These are phyloP conservation scores for Keiferia lycopersicella DNA, from an alignment of 2,888 invertebrate species.

Conservation along the genomic window DNA sequence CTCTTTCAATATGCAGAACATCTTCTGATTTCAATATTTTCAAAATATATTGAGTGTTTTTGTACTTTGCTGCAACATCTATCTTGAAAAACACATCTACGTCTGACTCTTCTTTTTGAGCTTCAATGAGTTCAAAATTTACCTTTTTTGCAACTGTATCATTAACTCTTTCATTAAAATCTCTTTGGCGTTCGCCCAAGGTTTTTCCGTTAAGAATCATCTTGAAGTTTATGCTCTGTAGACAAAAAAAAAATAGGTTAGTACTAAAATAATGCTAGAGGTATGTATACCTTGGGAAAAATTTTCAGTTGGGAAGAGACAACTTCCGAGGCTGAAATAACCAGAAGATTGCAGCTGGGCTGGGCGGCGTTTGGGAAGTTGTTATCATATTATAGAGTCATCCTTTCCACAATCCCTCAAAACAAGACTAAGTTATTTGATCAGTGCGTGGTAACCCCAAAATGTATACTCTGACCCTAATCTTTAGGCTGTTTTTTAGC, in stretches of 20 bases:
- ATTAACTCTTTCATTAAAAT: slow-evolving; percentile 50
- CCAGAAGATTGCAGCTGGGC: no score
- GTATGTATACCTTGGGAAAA: no score
- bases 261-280: neutral
- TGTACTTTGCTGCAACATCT: slow-evolving; percentile 57
- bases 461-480: no score
- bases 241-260: no score
- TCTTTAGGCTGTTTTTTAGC: no score
- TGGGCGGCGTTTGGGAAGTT: no score
- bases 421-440: no score
- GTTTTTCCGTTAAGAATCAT: slow-evolving; percentile 42
- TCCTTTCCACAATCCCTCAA: no score
- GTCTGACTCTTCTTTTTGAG: slow-evolving; percentile 45
- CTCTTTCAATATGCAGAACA: slow-evolving; percentile 53
- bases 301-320: no score
- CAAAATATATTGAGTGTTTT: slow-evolving; percentile 53
- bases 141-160: slow-evolving; percentile 38
- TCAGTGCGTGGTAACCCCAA: no score
- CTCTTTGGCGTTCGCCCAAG: slow-evolving; percentile 47
- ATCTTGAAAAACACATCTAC: slow-evolving; percentile 60
- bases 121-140: slow-evolving; percentile 44
- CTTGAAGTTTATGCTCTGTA: neutral
- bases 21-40: slow-evolving; percentile 58
- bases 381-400: no score
- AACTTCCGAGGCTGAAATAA: no score